Evolutionary conservation across 2,888 invertebrate genomes (phyloP).

Genomic region (Heliconius aoede): DNA sequence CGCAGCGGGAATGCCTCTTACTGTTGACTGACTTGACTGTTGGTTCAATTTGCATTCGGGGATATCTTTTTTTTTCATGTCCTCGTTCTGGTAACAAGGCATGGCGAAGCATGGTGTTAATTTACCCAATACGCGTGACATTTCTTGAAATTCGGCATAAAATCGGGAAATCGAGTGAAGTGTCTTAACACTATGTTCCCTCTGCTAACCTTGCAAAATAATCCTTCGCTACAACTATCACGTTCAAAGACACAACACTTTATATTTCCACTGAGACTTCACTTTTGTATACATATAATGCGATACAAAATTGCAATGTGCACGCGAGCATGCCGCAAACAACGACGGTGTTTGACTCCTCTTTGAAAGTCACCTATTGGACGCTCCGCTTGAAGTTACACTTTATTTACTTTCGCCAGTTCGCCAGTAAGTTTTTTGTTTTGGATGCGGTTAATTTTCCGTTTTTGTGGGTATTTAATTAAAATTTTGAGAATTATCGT

Average conservation of each 20-base stretch:
- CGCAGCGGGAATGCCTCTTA: too few species aligned
- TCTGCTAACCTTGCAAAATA: not conserved
- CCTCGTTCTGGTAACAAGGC: too few species aligned
- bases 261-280: not conserved
- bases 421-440: slow-evolving; percentile 9
- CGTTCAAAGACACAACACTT: not conserved
- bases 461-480: slow-evolving; percentile 1
- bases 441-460: not conserved
- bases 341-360: slow-evolving; percentile 22
- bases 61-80: too few species aligned
- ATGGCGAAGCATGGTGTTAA: not conserved
- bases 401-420: slow-evolving; percentile 13
- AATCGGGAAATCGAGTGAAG: not conserved
- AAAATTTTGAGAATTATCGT: not conserved
- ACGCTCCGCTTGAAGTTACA: slow-evolving; percentile 5
- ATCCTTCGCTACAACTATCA: not conserved
- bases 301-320: slow-evolving; percentile 27
- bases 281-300: slow-evolving; percentile 11
- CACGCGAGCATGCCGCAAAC: slow-evolving; percentile 29
- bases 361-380: slow-evolving; percentile 30
- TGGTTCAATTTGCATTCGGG: too few species aligned
- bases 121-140: not conserved
- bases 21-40: too few species aligned
- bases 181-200: not conserved
- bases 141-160: too few species aligned